Evolutionary conservation across 2,797 vertebrate species (phyloP).

Genomic region (Merluccius polli): DNA sequence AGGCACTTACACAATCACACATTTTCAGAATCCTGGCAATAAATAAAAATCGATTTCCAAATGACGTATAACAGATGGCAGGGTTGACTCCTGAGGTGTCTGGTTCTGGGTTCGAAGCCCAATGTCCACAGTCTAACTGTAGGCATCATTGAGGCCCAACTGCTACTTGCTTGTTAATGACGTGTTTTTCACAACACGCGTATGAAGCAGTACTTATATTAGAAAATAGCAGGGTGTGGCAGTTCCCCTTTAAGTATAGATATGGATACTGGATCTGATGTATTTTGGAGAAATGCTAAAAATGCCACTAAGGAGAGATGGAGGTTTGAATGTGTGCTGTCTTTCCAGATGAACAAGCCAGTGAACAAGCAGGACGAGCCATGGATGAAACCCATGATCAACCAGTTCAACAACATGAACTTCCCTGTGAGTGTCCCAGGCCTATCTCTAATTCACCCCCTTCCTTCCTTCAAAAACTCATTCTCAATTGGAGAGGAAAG

Average conservation of each 20-base stretch:
- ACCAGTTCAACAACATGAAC: constrained; percentile 91
- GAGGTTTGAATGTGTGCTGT: neutral
- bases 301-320: neutral
- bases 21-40: neutral
- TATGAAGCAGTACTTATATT: neutral
- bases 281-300: neutral
- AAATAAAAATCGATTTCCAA: no score
- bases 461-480: neutral
- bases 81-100: no score
- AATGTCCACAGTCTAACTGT: no score
- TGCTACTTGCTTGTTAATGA: neutral
- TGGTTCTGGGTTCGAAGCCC: no score
- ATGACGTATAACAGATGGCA: no score
- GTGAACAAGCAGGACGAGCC: constrained; percentile 91
- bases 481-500: neutral
- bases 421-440: constrained; percentile 83
- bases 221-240: neutral
- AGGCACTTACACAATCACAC: neutral
- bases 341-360: constrained; percentile 88
- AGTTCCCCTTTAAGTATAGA: no score
- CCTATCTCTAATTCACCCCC: neutral
- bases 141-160: no score
- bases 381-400: constrained; percentile 94
- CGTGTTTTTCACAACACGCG: neutral
- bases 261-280: no score